A percentile compares a stretch with the other conserved stretches of the same genome.
Evolutionary conservation across 1,140 invertebrate species (phyloP).

Genomic region (Megathymus violae): DNA sequence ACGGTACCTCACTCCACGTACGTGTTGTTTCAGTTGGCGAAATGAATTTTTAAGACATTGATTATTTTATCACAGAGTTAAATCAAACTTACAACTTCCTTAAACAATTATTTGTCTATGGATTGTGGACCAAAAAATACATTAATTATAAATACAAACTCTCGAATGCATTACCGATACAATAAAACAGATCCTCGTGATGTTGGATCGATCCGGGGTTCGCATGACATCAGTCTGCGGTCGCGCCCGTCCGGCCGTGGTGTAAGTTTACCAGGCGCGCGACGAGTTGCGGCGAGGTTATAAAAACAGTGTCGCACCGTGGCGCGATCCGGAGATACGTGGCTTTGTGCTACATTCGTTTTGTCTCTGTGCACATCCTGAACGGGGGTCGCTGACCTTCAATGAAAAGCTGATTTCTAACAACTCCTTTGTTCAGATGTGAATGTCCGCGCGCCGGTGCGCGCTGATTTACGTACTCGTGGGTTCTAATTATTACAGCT

Average conservation of each 20-base stretch:
- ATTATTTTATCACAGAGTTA: too few species aligned
- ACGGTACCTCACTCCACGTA: too few species aligned
- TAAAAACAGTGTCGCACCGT: conserved; percentile 48
- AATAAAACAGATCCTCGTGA: conserved; percentile 26
- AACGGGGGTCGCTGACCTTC: conserved; percentile 65
- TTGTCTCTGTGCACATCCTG: conserved; percentile 80
- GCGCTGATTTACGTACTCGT: conserved; percentile 28
- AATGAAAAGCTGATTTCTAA: conserved; percentile 71
- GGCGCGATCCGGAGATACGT: conserved; percentile 44
- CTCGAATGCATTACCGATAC: too few species aligned
- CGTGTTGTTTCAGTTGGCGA: too few species aligned
- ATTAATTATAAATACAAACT: too few species aligned
- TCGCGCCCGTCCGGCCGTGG: conserved; percentile 14
- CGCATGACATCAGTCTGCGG: conserved; percentile 26
- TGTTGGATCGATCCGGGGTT: conserved; percentile 7
- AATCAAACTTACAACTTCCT: too few species aligned
- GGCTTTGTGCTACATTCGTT: conserved; percentile 61
- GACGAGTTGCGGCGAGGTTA: conserved; percentile 49
- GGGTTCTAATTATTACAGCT: conserved; percentile 19
- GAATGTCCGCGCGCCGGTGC: conserved; percentile 25
- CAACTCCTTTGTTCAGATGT: conserved; percentile 62
- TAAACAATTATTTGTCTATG: too few species aligned
- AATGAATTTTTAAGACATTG: too few species aligned
- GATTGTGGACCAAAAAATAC: too few species aligned
- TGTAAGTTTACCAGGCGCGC: conserved; percentile 33